phyloP scores from a whole-genome alignment of 2,113 vertebrate species.

The Odobenus rosmarus region DNA sequence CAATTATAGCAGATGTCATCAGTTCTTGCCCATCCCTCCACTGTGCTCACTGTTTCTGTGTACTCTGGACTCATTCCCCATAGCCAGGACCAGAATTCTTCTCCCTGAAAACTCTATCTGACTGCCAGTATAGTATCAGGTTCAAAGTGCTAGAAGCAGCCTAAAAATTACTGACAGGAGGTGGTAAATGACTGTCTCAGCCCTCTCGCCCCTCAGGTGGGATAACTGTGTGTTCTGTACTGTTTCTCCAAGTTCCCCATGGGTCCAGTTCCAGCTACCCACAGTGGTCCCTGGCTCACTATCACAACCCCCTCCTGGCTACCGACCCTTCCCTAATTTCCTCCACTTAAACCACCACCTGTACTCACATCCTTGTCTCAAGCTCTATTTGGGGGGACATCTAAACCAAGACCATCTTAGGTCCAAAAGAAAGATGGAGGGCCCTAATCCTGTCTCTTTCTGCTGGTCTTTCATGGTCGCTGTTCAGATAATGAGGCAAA shows the following conservation, averaged over 20 bases:
- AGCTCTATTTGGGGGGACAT: neutral
- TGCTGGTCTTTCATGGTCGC: no score
- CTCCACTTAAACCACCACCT: neutral
- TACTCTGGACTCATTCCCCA: neutral
- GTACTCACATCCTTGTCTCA: neutral
- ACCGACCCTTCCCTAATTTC: neutral
- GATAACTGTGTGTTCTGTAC: neutral
- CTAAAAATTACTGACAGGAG: neutral
- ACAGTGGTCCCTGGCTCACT: fast-evolving
- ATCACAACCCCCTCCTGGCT: neutral
- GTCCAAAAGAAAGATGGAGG: neutral
- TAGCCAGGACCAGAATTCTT: neutral
- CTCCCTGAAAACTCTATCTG: neutral
- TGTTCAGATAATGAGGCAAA: neutral
- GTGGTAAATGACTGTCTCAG: no score
- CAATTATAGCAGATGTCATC: neutral
- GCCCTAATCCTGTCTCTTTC: neutral
- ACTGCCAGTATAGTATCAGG: neutral
- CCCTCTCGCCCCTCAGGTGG: fast-evolving
- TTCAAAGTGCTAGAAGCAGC: neutral
- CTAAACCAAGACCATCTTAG: neutral
- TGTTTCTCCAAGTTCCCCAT: no score
- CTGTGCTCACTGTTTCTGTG: neutral
- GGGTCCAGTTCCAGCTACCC: neutral
- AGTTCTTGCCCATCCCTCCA: neutral